Evolutionary conservation across 2,113 vertebrate genomes (phyloP).

Genomic region (Oreamnos americanus): DNA sequence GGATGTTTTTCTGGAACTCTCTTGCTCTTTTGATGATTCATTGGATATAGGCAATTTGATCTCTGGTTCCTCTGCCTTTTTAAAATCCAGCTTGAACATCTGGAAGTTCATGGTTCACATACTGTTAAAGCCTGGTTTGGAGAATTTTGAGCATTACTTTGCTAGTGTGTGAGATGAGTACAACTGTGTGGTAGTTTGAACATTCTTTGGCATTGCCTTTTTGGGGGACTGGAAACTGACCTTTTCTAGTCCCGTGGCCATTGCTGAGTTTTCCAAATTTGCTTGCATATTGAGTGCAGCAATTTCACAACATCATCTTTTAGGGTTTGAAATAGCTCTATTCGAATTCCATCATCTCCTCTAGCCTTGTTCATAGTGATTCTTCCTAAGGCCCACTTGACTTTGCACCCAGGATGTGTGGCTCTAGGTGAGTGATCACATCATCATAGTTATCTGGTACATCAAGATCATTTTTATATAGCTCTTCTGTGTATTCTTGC

Average conservation of each 20-base stretch:
- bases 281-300: neutral
- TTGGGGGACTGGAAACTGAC: neutral
- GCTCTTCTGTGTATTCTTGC: neutral
- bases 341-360: neutral
- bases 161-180: neutral
- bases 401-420: neutral
- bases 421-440: neutral
- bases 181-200: neutral
- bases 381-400: neutral
- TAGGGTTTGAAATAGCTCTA: neutral
- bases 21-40: neutral
- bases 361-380: neutral
- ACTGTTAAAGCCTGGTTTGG: neutral
- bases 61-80: neutral
- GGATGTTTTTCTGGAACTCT: neutral
- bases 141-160: neutral
- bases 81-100: neutral
- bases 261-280: neutral
- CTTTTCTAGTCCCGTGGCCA: neutral
- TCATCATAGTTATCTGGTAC: neutral
- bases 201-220: neutral
- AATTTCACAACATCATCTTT: neutral
- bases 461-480: neutral
- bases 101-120: neutral
- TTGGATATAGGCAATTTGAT: neutral